phyloP scores from a whole-genome alignment of 92 coral and sea anemone species.

The Epizoanthus fatuus region DNA sequence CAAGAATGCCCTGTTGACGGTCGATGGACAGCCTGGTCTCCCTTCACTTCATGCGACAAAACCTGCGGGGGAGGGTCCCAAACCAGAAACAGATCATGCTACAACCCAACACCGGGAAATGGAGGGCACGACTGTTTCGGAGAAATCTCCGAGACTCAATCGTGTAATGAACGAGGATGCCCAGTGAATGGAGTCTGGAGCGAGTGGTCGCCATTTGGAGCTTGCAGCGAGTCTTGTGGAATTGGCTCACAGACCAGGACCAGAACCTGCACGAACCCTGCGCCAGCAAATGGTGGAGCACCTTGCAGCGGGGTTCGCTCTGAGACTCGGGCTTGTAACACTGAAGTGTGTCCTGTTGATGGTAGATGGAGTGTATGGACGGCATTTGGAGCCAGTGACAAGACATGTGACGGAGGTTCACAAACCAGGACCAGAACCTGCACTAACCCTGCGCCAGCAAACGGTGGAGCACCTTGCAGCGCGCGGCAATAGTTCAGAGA shows the following conservation, averaged over 20 bases:
- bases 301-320: slow-evolving; percentile 4
- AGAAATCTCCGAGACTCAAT: no score
- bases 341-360: background rate
- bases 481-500: background rate
- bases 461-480: background rate
- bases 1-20: background rate
- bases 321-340: background rate
- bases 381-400: background rate
- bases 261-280: slow-evolving; percentile 45
- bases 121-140: no score
- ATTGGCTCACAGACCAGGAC: background rate
- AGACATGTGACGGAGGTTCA: slow-evolving; percentile 45
- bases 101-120: no score
- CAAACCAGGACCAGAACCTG: slow-evolving; percentile 26
- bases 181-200: background rate
- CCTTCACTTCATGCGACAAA: background rate
- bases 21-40: background rate
- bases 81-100: background rate
- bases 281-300: slow-evolving; percentile 42
- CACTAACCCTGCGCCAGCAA: background rate
- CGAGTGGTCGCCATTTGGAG: slow-evolving; percentile 1
- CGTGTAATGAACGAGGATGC: background rate
- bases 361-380: slow-evolving; percentile 7
- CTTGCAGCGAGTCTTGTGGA: slow-evolving; percentile 37
- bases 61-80: background rate